A percentile compares a stretch with the other conserved stretches of the same genome.
These are phyloP conservation scores for Poecilus cupreus DNA, from an alignment of 2,888 invertebrate genomes.

Conservation along the genomic window DNA sequence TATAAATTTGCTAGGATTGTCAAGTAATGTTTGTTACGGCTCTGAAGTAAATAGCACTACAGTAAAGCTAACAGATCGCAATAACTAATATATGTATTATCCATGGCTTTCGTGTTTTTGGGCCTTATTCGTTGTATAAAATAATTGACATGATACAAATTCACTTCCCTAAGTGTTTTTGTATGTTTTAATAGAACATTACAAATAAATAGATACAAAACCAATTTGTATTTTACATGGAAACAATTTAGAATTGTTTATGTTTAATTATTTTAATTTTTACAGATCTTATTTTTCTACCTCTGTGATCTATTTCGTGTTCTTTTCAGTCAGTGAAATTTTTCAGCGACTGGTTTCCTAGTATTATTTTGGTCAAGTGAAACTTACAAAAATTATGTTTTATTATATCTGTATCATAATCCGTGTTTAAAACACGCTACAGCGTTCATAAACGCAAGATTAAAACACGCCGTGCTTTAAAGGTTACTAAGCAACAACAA, in stretches of 20 bases:
- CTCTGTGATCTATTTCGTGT: too few relatives aligned
- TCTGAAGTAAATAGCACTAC: conserved; percentile 42
- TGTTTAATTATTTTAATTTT: too few relatives aligned
- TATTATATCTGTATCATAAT: too few relatives aligned
- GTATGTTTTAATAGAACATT: conserved; percentile 53
- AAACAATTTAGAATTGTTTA: not conserved
- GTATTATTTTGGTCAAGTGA: too few relatives aligned
- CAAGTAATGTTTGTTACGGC: conserved; percentile 2
- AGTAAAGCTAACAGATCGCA: conserved; percentile 37
- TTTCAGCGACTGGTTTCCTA: too few relatives aligned
- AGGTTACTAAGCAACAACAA: too few relatives aligned
- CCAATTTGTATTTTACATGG: not conserved
- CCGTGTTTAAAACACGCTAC: too few relatives aligned
- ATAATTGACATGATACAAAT: conserved; percentile 18
- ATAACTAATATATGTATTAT: conserved; percentile 49
- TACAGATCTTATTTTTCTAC: too few relatives aligned
- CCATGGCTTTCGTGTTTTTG: conserved; percentile 53
- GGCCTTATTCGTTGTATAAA: conserved; percentile 53
- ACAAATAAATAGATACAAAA: conserved; percentile 31
- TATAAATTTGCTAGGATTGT: not conserved
- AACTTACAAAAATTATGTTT: too few relatives aligned
- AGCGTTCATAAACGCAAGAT: too few relatives aligned
- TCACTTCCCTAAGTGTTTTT: conserved; percentile 40
- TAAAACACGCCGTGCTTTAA: too few relatives aligned
- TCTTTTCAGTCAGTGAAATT: too few relatives aligned